A percentile compares a stretch with the other conserved stretches of the same genome.
Evolutionary conservation across 2,888 invertebrate genomes (phyloP).

Genomic region (Oscheius sp.): DNA sequence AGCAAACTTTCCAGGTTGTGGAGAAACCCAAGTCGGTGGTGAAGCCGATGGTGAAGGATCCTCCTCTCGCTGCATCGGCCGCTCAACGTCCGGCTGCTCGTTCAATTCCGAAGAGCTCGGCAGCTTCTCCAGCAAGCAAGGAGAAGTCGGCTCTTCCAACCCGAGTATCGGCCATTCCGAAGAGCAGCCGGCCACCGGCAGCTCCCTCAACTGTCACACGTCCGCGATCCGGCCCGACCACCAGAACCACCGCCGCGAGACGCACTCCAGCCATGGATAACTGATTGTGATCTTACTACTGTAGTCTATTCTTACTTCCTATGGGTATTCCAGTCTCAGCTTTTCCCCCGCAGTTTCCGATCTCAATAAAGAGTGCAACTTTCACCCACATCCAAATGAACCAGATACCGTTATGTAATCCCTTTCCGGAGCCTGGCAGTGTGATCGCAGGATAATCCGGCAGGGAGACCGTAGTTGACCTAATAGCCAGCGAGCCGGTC

Average conservation of each 20-base stretch:
- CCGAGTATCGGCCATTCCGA: slow-evolving; percentile 16
- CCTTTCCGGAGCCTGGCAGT: slow-evolving; percentile 29
- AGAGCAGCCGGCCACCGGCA: slow-evolving; percentile 1
- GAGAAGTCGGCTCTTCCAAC: slow-evolving; percentile 18
- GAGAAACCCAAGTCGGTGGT: slow-evolving; percentile 70
- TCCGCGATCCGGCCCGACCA: slow-evolving; percentile 21
- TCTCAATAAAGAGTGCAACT: slow-evolving; percentile 27
- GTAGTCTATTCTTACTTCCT: slow-evolving; percentile 15
- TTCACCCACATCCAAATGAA: slow-evolving; percentile 28
- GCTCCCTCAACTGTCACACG: neutral
- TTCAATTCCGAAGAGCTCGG: slow-evolving; percentile 16
- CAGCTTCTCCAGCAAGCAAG: slow-evolving; percentile 1
- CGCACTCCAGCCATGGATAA: slow-evolving; percentile 21
- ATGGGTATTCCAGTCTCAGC: slow-evolving; percentile 29
- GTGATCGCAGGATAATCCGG: slow-evolving; percentile 17
- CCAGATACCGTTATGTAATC: slow-evolving; percentile 30
- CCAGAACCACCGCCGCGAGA: neutral
- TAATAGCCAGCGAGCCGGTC: slow-evolving; percentile 27
- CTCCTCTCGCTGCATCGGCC: slow-evolving; percentile 50
- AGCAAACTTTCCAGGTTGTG: slow-evolving; percentile 11
- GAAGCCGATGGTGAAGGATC: slow-evolving; percentile 68
- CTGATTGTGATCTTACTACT: slow-evolving; percentile 22
- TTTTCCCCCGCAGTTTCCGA: neutral
- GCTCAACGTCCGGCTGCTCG: neutral
- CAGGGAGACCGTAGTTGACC: slow-evolving; percentile 27